Percentiles rank a stretch among this genome's conserved stretches.
Conservation (phyloP, 2,888 invertebrate species). For the Cryptus viduatorius region DNA sequence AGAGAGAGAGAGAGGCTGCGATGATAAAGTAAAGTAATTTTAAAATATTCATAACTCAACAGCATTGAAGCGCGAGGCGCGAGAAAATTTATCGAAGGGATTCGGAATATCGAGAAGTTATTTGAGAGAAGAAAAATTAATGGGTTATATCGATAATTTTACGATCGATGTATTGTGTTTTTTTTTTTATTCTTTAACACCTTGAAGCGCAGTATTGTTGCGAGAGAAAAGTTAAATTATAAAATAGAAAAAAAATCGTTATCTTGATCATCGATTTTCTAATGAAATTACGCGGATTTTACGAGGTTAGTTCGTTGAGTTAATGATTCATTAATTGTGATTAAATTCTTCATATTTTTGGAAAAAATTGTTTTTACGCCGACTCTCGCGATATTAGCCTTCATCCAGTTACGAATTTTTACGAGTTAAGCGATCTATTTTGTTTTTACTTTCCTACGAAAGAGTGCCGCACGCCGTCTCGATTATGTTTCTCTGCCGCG, state of each 20-base stretch:
- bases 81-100: too few relatives aligned
- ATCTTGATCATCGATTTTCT: not conserved
- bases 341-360: not conserved
- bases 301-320: not conserved
- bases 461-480: constrained; percentile 9
- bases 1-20: too few relatives aligned
- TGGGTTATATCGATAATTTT: too few relatives aligned
- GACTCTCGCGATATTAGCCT: not conserved
- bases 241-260: not conserved
- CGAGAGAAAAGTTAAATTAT: not conserved
- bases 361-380: not conserved
- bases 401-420: constrained; percentile 7
- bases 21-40: too few relatives aligned
- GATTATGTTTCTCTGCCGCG: constrained; percentile 39
- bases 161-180: too few relatives aligned
- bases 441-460: not conserved
- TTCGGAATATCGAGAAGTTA: too few relatives aligned
- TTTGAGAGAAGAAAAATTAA: too few relatives aligned
- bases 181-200: too few relatives aligned
- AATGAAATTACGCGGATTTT: not conserved
- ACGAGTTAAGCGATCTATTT: not conserved
- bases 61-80: too few relatives aligned
- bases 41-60: too few relatives aligned
- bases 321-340: too few relatives aligned
- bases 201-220: too few relatives aligned